phyloP scores from a whole-genome alignment of 2,888 invertebrate genomes.

The Busseola fusca region DNA sequence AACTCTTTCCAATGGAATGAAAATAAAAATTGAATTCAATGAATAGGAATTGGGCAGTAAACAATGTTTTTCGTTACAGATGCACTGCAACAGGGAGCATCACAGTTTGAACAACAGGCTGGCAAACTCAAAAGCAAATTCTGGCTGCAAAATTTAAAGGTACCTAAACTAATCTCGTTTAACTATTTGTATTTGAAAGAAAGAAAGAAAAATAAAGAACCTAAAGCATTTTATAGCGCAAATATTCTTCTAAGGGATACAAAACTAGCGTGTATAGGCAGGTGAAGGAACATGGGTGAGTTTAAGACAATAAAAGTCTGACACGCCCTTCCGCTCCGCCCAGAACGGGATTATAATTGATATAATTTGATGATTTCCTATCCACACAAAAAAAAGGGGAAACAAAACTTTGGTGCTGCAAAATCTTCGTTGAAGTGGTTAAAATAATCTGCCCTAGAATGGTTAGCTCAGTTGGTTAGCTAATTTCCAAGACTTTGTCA shows the following conservation, averaged over 20 bases:
- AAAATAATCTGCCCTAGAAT: neutral
- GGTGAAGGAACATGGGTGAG: too few species aligned
- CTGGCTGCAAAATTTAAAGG: slow-evolving; percentile 99
- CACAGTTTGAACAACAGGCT: slow-evolving; percentile 98
- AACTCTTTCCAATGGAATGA: neutral
- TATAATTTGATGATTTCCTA: too few species aligned
- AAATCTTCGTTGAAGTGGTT: too few species aligned
- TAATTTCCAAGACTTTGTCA: neutral
- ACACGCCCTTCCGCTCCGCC: too few species aligned
- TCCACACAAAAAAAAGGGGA: too few species aligned
- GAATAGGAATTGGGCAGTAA: neutral
- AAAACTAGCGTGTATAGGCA: too few species aligned
- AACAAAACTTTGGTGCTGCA: too few species aligned
- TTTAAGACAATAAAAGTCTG: too few species aligned
- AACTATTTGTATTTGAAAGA: neutral
- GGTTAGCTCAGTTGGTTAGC: neutral
- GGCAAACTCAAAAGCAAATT: slow-evolving; percentile 99
- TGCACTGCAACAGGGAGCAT: slow-evolving; percentile 97
- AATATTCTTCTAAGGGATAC: neutral
- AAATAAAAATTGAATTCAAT: neutral
- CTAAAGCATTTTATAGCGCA: neutral
- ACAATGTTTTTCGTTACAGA: slow-evolving; percentile 84
- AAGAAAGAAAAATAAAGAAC: neutral
- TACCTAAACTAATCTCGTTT: slow-evolving; percentile 63
- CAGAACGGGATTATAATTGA: too few species aligned